Conservation (phyloP, 1,140 invertebrate species). For the Callitettix versicolor region DNA sequence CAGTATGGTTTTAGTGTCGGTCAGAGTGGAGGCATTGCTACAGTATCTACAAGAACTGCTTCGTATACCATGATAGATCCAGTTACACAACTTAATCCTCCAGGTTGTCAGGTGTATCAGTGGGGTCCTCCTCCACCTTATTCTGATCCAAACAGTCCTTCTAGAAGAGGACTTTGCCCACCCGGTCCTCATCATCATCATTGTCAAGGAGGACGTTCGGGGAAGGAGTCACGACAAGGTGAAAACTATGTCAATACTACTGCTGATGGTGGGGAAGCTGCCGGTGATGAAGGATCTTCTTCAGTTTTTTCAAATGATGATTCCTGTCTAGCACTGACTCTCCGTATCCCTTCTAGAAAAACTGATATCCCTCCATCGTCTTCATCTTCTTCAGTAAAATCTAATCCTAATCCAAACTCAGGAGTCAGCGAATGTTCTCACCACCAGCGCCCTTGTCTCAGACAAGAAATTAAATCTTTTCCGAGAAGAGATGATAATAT, state of each 20-base stretch:
- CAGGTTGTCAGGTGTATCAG: conserved; percentile 11
- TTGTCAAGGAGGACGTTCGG: conserved; percentile 1
- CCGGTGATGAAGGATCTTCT: too few relatives aligned
- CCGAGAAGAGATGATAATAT: too few relatives aligned
- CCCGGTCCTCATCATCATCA: conserved; percentile 13
- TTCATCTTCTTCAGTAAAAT: conserved; percentile 18
- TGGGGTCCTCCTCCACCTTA: conserved; percentile 25
- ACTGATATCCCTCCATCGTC: conserved; percentile 5
- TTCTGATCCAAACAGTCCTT: conserved; percentile 21
- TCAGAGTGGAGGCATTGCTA: conserved; percentile 12
- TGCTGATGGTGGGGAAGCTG: not conserved
- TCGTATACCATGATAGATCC: conserved; percentile 20
- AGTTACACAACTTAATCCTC: not conserved
- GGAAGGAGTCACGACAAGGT: not conserved
- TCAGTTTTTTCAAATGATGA: not conserved
- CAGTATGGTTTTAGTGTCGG: conserved; percentile 22
- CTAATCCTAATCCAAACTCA: not conserved
- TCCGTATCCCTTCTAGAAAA: not conserved
- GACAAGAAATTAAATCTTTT: too few relatives aligned
- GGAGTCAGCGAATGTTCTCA: too few relatives aligned
- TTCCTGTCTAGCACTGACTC: not conserved
- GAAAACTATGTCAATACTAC: conserved; percentile 9
- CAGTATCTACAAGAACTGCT: conserved; percentile 16
- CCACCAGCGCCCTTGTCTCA: too few relatives aligned
- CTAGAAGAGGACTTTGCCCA: conserved; percentile 9